phyloP scores from a whole-genome alignment of 2,113 vertebrate species.

The Myanophis thanlyinensis region DNA sequence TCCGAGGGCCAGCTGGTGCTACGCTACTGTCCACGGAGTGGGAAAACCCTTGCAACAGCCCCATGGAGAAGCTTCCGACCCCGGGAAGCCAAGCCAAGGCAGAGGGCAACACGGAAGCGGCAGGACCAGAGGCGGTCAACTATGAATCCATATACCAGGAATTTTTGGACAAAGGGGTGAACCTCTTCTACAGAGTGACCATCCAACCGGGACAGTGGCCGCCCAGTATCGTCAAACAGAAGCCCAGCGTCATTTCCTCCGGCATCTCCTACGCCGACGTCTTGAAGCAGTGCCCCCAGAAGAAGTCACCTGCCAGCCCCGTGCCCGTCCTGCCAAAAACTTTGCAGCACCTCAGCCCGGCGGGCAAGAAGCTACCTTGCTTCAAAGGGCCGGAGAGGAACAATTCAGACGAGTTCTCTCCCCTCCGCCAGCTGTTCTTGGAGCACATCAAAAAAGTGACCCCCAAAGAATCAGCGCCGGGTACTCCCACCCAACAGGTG shows the following conservation, averaged over 20 bases:
- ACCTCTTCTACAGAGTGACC: slow-evolving; percentile 31
- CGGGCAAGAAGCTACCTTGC: neutral
- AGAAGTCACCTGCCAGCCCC: neutral
- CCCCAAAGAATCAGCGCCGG: neutral
- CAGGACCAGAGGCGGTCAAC: slow-evolving; percentile 1
- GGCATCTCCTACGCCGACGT: slow-evolving; percentile 11
- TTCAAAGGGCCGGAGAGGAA: neutral
- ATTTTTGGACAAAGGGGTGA: slow-evolving; percentile 14
- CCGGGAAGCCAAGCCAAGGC: neutral
- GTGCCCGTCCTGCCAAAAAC: neutral
- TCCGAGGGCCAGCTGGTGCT: neutral
- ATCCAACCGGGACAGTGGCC: slow-evolving; percentile 24
- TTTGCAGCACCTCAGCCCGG: neutral
- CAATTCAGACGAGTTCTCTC: neutral
- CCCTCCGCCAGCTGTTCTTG: neutral
- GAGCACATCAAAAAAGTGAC: slow-evolving; percentile 17
- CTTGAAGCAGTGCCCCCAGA: slow-evolving; percentile 20
- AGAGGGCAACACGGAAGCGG: neutral
- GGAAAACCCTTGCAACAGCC: neutral
- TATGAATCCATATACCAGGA: slow-evolving; percentile 26
- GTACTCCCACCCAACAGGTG: neutral
- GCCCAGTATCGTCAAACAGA: neutral
- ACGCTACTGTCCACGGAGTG: neutral
- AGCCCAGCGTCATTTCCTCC: neutral
- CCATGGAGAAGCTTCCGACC: neutral